Evolutionary conservation across 2,113 vertebrate genomes (phyloP).

Genomic region (Tychaedon coryphoeus): DNA sequence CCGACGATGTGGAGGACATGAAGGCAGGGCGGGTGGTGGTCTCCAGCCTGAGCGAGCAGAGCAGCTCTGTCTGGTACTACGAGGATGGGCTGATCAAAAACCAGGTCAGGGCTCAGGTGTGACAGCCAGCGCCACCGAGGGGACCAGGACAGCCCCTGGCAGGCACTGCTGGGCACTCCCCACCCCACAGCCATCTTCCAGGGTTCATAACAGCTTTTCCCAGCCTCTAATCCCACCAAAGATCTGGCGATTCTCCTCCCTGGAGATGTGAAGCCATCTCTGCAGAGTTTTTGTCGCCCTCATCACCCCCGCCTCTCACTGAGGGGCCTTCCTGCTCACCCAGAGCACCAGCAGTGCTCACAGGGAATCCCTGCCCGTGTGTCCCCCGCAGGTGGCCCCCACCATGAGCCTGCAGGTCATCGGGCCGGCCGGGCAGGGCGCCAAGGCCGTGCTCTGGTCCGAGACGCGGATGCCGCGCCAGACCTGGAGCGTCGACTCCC

Average conservation of each 20-base stretch:
- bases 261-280: fast-evolving
- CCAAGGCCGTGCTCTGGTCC: conserved; percentile 89
- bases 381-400: conserved; percentile 74
- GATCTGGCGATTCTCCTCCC: background rate
- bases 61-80: conserved; percentile 89
- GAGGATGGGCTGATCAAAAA: conserved; percentile 90
- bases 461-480: conserved; percentile 85
- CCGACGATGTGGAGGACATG: conserved; percentile 85
- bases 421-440: conserved; percentile 76
- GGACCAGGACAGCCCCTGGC: fast-evolving
- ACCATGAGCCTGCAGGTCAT: conserved; percentile 92
- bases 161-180: background rate
- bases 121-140: fast-evolving
- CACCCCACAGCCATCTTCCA: background rate
- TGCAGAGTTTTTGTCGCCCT: background rate
- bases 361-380: background rate
- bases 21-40: conserved; percentile 89
- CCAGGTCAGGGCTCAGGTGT: conserved; percentile 74
- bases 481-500: conserved; percentile 80
- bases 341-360: background rate
- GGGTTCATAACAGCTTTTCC: background rate
- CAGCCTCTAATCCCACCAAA: background rate
- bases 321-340: background rate
- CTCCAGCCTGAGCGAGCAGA: conserved; percentile 71
- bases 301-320: background rate